A percentile compares a stretch with the other conserved stretches of the same genome.
Evolutionary conservation across 2,797 vertebrate species (phyloP).

Genomic region (Menidia menidia): DNA sequence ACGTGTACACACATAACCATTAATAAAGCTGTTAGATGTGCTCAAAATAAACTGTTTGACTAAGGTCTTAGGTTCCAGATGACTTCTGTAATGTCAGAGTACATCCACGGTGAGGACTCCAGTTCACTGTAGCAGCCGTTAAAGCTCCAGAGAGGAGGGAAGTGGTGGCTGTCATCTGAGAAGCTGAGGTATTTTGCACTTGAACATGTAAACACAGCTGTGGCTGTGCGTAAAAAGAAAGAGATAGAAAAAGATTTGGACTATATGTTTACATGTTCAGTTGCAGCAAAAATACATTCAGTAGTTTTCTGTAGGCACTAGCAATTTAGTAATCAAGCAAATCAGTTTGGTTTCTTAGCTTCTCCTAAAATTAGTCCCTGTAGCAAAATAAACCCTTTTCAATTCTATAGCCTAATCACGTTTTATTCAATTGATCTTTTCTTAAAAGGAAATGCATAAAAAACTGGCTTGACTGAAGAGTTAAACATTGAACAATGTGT

Average conservation of each 20-base stretch:
- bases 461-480: too few relatives aligned
- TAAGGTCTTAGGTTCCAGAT: conserved; percentile 65
- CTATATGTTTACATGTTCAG: neutral
- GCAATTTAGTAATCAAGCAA: too few relatives aligned
- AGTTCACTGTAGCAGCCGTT: conserved; percentile 25
- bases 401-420: too few relatives aligned
- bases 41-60: conserved; percentile 10
- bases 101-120: neutral
- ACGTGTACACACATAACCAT: neutral
- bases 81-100: conserved; percentile 31
- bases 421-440: too few relatives aligned
- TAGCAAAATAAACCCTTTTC: too few relatives aligned
- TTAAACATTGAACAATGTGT: too few relatives aligned
- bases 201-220: conserved; percentile 10
- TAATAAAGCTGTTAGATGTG: conserved; percentile 23
- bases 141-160: conserved; percentile 17
- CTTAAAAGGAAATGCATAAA: too few relatives aligned
- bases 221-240: neutral
- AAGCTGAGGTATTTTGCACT: conserved; percentile 20
- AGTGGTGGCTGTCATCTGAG: conserved; percentile 36
- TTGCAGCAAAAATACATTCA: too few relatives aligned
- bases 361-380: too few relatives aligned
- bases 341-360: too few relatives aligned
- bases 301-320: too few relatives aligned
- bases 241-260: neutral